Evolutionary conservation across 2,888 invertebrate genomes (phyloP), one percentile per base, ranked within the genome.

Genomic region (Vannuccia rotundouncinata): DNA sequence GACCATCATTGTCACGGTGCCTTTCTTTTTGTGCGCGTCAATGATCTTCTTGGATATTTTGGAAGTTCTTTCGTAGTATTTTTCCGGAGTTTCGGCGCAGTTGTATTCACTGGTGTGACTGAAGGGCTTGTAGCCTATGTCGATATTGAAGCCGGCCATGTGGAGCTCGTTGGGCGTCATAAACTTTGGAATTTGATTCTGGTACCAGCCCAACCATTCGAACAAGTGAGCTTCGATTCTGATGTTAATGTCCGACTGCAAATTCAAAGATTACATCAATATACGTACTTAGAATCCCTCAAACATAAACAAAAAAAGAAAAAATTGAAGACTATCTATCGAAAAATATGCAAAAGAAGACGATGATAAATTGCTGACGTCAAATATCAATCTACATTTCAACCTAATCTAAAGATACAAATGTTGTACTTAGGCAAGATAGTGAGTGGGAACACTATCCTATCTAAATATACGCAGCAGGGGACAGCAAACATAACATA

Each of bases 191-290:
- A 91, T 88, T 0, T 92, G 92, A 81, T 92, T 92, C 0, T 91
- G 90, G 87, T 95, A 94, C 95, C 95, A 96, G 31, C 92, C 91
- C 85, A 94, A 90, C 93, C 93, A 97, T 88, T 97, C 97, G 88
- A 96, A 97, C 60, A 97, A 89, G 0, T 94, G 94, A 0, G 95
- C 95, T 86, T 97, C 97, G 22, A 97, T 90, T 84, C 84, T 83
- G 76, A 87, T 83, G 77, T 82, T 77, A 0, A 82, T 60, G 31
- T 81, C 59, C n/a, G 27, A 31, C 80, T 80, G 27, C 22, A 59
- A 80, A 29, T 45, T n/a, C n/a, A n/a, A n/a, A n/a, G n/a, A n/a
- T n/a, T n/a, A n/a, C n/a, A n/a, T n/a, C n/a, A n/a, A n/a, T n/a
- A n/a, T n/a, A n/a, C n/a, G n/a, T n/a, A n/a, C n/a, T n/a, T n/a